Base-by-base conservation (phyloP, 2,888 invertebrate species). In the Anoplius nigerrimus region DNA sequence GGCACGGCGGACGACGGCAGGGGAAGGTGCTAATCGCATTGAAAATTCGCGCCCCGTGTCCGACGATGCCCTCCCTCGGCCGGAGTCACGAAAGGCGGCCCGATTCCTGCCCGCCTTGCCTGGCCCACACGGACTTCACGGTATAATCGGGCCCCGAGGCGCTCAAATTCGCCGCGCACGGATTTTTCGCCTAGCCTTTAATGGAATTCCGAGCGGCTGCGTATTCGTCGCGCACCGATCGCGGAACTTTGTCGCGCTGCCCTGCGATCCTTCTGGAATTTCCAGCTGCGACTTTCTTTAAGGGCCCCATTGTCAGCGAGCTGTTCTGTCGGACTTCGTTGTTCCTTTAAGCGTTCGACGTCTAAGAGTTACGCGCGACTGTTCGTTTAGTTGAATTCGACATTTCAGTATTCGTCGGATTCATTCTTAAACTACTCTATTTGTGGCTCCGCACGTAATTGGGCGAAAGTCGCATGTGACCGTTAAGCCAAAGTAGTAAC, bases 21-120 rank as follows among this genome's bases (percentile, higher is more conserved):
- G 58, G 62, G 65, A 51, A 62, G 69, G 72, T 74, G 82, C 75
- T 82, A 82, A 82, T 82, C 83, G 83, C 74, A 82, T 82, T 83
- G 82, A 83, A 71, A 75, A 78, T 77, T 82, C 76, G 73, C 76
- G 76, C 80, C 75, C 81, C 82, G 82, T 82, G 77, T 80, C 79
- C 65, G 68, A 68, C 22, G 34, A 34, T 5, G 15, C 70, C 62
- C 61, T 60, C 53, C 63, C 75, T 69, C 73, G 58, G 54, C 62
- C n/a, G n/a, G 56, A 57, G 57, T 69, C 65, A 67, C 70, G 72
- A 20, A 69, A 69, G 51, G 59, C 16, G 42, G 51, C 55, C 45
- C 51, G 69, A 54, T 34, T 52, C 65, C 16, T 48, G 16, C 24
- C 66, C 57, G 20, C 48, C 53, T 53, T 43, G 45, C 58, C 53